These are phyloP conservation scores for Vombatus ursinus DNA, from an alignment of 2,113 vertebrate species.

Conservation along the genomic window DNA sequence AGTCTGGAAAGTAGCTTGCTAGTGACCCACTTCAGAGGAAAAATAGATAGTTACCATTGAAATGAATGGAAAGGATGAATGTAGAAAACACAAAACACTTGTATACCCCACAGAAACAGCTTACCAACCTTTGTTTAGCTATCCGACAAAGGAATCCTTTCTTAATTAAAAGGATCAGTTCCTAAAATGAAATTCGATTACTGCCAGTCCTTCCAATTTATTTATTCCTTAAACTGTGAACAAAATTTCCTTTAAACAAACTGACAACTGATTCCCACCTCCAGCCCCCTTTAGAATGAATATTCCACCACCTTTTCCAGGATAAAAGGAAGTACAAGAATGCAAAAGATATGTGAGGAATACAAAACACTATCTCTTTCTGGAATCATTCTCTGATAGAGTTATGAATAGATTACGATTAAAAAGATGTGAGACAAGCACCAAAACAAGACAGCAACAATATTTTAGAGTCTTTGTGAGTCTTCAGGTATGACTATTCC, in stretches of 20 bases:
- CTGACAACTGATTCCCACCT: neutral
- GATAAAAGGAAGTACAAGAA: neutral
- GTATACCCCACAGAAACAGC: neutral
- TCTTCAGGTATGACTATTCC: neutral
- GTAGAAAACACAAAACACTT: neutral
- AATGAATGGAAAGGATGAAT: conserved; percentile 36
- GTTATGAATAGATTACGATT: neutral
- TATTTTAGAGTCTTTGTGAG: neutral
- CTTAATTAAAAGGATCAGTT: neutral
- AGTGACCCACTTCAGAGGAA: neutral
- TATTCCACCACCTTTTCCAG: neutral
- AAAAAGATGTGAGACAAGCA: neutral
- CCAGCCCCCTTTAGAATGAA: neutral
- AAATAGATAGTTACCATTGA: neutral
- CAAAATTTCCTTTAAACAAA: conserved; percentile 34
- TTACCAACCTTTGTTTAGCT: neutral
- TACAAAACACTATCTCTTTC: neutral
- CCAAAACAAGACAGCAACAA: neutral
- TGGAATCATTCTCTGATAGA: conserved; percentile 10
- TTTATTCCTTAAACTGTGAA: conserved; percentile 16
- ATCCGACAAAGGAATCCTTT: conserved; percentile 1
- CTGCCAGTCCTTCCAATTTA: neutral
- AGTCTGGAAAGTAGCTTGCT: neutral
- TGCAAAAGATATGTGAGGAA: neutral
- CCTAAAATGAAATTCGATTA: neutral